Conservation (phyloP, 2,797 vertebrate species). For the Bradypus variegatus region DNA sequence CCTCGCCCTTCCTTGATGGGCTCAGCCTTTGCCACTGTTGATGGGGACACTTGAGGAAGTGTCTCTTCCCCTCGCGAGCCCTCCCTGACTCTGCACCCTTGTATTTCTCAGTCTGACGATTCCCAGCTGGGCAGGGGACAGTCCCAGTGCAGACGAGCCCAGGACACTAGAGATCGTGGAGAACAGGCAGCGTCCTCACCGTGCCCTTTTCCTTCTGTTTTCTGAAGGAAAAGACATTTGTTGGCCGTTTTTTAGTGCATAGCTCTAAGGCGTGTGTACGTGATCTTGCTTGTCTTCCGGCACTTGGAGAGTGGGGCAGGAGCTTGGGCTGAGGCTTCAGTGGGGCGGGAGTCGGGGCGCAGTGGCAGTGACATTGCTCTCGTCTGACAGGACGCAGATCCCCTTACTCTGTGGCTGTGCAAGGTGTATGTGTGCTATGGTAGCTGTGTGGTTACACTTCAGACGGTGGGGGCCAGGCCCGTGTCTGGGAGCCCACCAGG, state of each 20-base stretch:
- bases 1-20: too few species aligned
- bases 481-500: neutral
- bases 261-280: neutral
- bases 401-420: too few species aligned
- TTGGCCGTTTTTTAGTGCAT: neutral
- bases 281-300: neutral
- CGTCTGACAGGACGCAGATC: neutral
- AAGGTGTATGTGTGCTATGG: neutral
- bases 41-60: too few species aligned
- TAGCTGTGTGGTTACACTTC: neutral
- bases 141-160: neutral
- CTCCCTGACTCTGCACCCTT: neutral
- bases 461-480: neutral
- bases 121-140: neutral
- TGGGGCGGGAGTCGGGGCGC: neutral
- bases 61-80: too few species aligned
- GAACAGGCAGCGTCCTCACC: rapidly evolving
- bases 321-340: neutral
- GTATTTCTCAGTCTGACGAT: neutral
- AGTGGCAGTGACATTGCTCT: neutral
- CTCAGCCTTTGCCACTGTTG: too few species aligned
- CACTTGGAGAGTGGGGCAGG: neutral
- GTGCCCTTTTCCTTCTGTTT: neutral
- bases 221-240: neutral
- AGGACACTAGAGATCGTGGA: neutral